Evolutionary conservation across 2,797 vertebrate genomes (phyloP).

Genomic region (Muscicapa striata): DNA sequence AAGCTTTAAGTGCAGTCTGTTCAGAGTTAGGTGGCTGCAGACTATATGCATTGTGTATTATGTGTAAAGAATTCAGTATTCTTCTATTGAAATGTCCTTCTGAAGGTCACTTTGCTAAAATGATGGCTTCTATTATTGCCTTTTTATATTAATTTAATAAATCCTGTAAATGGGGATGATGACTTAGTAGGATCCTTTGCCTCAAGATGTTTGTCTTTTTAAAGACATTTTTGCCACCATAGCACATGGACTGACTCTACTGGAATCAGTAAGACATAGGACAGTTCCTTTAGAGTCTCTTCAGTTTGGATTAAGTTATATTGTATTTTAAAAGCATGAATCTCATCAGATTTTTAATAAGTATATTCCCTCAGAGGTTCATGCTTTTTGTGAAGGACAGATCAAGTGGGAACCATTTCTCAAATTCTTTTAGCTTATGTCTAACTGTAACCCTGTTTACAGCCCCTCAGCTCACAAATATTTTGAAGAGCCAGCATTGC

Average conservation of each 20-base stretch:
- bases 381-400: not conserved
- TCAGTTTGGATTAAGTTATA: not conserved
- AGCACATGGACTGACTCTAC: not conserved
- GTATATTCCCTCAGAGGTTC: not conserved
- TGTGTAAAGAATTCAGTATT: not conserved
- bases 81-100: not conserved
- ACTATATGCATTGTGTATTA: not conserved
- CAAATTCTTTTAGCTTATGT: not conserved
- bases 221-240: not conserved
- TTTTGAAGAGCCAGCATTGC: not conserved
- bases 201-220: slow-evolving; percentile 16
- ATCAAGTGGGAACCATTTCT: not conserved
- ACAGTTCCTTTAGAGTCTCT: not conserved
- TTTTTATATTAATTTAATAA: slow-evolving; percentile 56
- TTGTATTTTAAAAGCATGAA: not conserved
- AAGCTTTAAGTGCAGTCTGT: slow-evolving; percentile 39
- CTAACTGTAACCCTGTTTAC: not conserved
- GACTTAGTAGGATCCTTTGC: not conserved
- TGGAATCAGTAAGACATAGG: not conserved
- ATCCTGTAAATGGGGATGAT: slow-evolving; percentile 1
- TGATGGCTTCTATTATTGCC: not conserved
- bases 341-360: not conserved
- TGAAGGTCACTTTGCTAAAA: slow-evolving; percentile 56
- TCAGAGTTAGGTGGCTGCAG: not conserved
- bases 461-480: not conserved